These are phyloP conservation scores for Centropristis striata DNA, from an alignment of 2,113 vertebrate genomes.

Conservation along the genomic window DNA sequence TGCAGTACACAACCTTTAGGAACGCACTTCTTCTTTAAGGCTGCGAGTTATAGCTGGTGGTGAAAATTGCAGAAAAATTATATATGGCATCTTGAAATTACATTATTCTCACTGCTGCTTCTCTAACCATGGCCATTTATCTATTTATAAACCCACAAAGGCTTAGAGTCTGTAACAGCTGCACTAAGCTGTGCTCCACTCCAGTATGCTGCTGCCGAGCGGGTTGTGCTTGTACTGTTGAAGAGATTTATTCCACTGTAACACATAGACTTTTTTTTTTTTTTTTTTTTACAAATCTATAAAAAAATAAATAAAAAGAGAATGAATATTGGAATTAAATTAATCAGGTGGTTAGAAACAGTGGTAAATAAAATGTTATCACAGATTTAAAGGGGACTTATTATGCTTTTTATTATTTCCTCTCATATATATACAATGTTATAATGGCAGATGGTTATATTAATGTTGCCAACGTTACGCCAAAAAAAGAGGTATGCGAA, in stretches of 20 bases:
- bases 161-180: conserved; percentile 65
- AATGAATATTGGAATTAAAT: conserved; percentile 20
- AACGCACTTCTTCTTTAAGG: conserved; percentile 36
- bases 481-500: too few species aligned
- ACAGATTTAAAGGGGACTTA: neutral
- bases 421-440: too few species aligned
- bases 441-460: too few species aligned
- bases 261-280: neutral
- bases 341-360: neutral
- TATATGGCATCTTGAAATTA: conserved; percentile 59
- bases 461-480: too few species aligned
- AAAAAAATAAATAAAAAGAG: neutral
- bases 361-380: neutral
- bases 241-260: conserved; percentile 23
- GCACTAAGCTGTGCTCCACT: conserved; percentile 55
- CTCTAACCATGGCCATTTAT: conserved; percentile 67
- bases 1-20: conserved; percentile 20
- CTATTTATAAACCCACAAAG: conserved; percentile 78
- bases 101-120: conserved; percentile 68
- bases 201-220: conserved; percentile 33
- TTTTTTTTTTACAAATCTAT: conserved; percentile 7
- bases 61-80: conserved; percentile 65
- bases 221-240: conserved; percentile 21
- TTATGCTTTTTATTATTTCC: too few species aligned
- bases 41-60: conserved; percentile 51